Evolutionary conservation across 2,888 invertebrate genomes (phyloP), one percentile per base, ranked within the genome.

Genomic region (Rhamphomyia laevipes): DNA sequence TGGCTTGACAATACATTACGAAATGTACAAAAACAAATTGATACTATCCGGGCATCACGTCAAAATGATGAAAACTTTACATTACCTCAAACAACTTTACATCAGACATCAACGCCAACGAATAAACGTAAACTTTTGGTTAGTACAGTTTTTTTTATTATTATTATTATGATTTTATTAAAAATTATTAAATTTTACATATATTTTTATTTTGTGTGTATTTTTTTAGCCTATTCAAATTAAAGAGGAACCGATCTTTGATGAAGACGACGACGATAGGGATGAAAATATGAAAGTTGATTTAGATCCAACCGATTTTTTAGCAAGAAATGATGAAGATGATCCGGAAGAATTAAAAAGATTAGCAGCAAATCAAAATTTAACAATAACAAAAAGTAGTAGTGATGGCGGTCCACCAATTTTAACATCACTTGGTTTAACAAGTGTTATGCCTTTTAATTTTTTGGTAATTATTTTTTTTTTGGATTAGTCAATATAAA

Each of bases 291-390:
- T 53, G 30, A 55, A 48, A 44, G 65, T 69, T 51, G 67, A 67
- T 50, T 61, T 70, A 44, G 71, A 70, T 61, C 70, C 70, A 30
- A 65, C 63, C 40, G 61, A 70, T 56, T 70, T 69, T 58, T 61
- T 70, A 54, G 35, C 35, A 13, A 46, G 38, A 43, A 44, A 47
- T 13, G 47, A 48, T 11, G 52, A 52, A 16, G 51, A 51, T 7
- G 53, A 55, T 33, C 51, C 51, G 7, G 54, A 55, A 11, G 55
- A 55, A 7, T 15, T 42, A 23, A 42, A 42, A 27, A 13, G 27
- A 2, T 27, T 42, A 27, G 42, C 23, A 23, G 42, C 42, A 23
- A 42, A 42, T 27, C 21, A 42, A 42, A 42, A 42, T 27, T 27
- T 42, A 23, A 42, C 42, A 15, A 42, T 42, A n/a, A 42, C 42